phyloP scores from a whole-genome alignment of 2,113 vertebrate genomes.

The Todiramphus saurophagus region DNA sequence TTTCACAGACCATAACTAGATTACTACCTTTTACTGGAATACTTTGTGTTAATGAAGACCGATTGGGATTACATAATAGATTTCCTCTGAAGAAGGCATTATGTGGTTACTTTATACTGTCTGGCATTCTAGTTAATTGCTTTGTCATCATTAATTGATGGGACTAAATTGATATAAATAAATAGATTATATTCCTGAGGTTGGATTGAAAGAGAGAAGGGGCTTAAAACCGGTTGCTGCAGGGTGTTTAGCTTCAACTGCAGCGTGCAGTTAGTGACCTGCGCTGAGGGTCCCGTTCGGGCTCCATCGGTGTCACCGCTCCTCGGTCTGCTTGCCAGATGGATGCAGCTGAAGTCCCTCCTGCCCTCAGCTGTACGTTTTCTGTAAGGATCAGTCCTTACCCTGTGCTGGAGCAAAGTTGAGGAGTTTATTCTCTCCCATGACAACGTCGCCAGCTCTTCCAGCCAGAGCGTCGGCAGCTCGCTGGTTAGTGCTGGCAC shows the following conservation, averaged over 20 bases:
- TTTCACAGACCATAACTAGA: conserved; percentile 53
- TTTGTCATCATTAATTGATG: conserved; percentile 69
- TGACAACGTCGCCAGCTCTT: not conserved
- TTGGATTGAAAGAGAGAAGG: not conserved
- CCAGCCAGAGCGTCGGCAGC: not conserved
- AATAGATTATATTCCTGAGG: conserved; percentile 44
- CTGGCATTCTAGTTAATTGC: conserved; percentile 69
- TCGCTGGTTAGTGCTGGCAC: not conserved
- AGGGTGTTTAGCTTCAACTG: not conserved
- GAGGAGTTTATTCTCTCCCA: not conserved
- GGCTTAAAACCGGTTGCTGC: not conserved
- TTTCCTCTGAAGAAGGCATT: conserved; percentile 61
- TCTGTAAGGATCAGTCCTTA: accelerated
- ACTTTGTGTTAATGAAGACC: conserved; percentile 62
- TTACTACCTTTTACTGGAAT: conserved; percentile 66
- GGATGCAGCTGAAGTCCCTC: not conserved
- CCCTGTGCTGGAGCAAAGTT: not conserved
- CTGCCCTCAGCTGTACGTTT: not conserved
- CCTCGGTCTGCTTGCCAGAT: not conserved
- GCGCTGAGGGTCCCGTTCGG: accelerated
- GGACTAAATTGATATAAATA: conserved; percentile 60
- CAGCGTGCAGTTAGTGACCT: accelerated
- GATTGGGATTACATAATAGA: conserved; percentile 59
- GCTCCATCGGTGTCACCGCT: not conserved
- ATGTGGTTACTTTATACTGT: conserved; percentile 60